Conservation (phyloP, 2,888 invertebrate genomes). For the Tryphoninae sp. region DNA sequence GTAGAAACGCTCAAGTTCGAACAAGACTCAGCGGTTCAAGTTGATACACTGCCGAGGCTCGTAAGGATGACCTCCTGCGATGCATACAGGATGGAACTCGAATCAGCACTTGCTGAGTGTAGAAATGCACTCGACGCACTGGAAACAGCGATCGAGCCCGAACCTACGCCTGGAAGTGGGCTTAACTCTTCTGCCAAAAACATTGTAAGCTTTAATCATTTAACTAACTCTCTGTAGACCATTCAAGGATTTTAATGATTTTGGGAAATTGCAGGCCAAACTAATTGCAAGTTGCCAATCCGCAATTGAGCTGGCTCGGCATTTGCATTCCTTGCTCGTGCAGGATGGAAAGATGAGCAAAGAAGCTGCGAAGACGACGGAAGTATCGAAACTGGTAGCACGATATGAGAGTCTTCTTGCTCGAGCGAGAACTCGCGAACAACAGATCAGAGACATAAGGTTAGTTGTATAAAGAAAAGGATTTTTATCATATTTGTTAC, state of each 20-base stretch:
- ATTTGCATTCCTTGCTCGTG: conserved; percentile 88
- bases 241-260: conserved; percentile 13
- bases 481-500: conserved; percentile 21
- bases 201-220: conserved; percentile 80
- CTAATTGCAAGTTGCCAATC: conserved; percentile 90
- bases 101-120: conserved; percentile 88
- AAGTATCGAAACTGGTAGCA: conserved; percentile 86
- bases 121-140: conserved; percentile 86
- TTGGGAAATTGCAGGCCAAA: conserved; percentile 83
- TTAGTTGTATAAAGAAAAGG: conserved; percentile 78
- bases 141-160: conserved; percentile 85
- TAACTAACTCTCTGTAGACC: neutral
- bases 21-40: conserved; percentile 90
- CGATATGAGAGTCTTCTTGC: conserved; percentile 87
- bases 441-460: conserved; percentile 90
- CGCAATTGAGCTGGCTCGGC: conserved; percentile 90
- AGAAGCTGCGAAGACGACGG: conserved; percentile 86
- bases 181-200: conserved; percentile 86
- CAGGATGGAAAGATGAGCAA: conserved; percentile 88
- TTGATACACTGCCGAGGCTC: conserved; percentile 87
- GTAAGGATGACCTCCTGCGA: conserved; percentile 89
- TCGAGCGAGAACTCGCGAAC: conserved; percentile 88
- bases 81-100: conserved; percentile 90
- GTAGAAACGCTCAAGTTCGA: conserved; percentile 90
- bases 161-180: conserved; percentile 83